Base-by-base conservation (phyloP, 2,797 vertebrate species). In the Acanthurus tractus region DNA sequence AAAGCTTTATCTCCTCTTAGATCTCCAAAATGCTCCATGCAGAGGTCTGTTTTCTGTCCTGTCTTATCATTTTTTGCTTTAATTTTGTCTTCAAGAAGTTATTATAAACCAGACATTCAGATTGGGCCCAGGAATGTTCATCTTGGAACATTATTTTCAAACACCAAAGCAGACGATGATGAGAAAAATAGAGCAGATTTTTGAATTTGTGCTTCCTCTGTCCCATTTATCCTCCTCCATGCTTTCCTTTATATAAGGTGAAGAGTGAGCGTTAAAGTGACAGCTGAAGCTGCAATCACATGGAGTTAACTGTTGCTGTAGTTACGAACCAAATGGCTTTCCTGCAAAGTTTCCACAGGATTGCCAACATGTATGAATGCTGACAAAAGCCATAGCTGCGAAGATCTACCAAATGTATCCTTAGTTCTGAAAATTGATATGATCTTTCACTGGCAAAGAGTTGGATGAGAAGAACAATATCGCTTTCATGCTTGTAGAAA, bases 1-100 rank as follows among this genome's bases (percentile, higher is more conserved):
- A 34, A 45, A 8, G n/a, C 2, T 82, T 81, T 89, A 85, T 84
- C 66, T 78, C 42, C 48, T 3, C n/a, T 50, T 61, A 74, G 17
- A 82, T 86, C 68, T 72, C 10, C 20, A 64, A 13, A 61, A 40
- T 45, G 22, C 61, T 86, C 66, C 69, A 20, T 67, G 48, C 44
- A 59, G 49, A 17, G 14, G 25, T 50, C 55, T 50, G 25, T 44
- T 79, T 68, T 76, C 29, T 69, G 46, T 76, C 50, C 3, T 45
- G 68, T 68, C 42, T 75, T 50, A 68, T 68, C 18, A 52, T 18
- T 45, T 63, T 49, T 56, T 45, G 29, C 22, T 46, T 52, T 15
- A 18, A 15, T 4, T 61, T 76, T 63, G 20, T 36, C 3, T 61
- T 42, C 2, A 46, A 34, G 8, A 62, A 45, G n/a, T 38, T 55